Evolutionary conservation across 2,888 invertebrate species (phyloP).

Genomic region (Melinaea menophilus): DNA sequence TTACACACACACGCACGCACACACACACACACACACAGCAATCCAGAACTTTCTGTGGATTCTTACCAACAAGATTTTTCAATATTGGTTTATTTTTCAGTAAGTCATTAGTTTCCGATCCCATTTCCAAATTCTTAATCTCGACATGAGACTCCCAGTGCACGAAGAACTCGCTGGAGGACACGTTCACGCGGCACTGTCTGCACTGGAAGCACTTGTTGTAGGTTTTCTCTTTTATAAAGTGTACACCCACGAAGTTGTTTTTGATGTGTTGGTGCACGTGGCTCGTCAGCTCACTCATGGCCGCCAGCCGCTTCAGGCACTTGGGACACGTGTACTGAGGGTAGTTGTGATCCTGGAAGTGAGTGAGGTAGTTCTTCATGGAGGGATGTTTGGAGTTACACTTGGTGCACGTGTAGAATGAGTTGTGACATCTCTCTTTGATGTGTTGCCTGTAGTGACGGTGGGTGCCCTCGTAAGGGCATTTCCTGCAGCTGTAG

Average conservation of each 20-base stretch:
- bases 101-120: neutral
- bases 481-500: slow-evolving; percentile 35
- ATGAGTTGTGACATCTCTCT: neutral
- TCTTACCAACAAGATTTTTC: neutral
- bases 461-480: slow-evolving; percentile 24
- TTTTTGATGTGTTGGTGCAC: slow-evolving; percentile 37
- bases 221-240: slow-evolving; percentile 10
- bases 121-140: slow-evolving; percentile 8
- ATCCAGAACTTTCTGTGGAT: too few species aligned
- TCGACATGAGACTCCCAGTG: slow-evolving; percentile 51
- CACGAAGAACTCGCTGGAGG: slow-evolving; percentile 26
- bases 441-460: slow-evolving; percentile 30
- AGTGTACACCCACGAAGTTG: slow-evolving; percentile 24
- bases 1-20: too few species aligned
- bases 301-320: rapidly evolving
- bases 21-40: too few species aligned
- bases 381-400: slow-evolving; percentile 11
- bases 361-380: slow-evolving; percentile 37
- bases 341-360: slow-evolving; percentile 33
- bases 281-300: slow-evolving; percentile 25
- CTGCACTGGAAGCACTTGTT: slow-evolving; percentile 36
- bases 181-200: slow-evolving; percentile 30
- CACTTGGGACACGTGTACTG: slow-evolving; percentile 40
- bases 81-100: neutral
- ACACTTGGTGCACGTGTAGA: slow-evolving; percentile 39